These are phyloP conservation scores for Theretra japonica DNA, from an alignment of 2,888 invertebrate species.

Conservation along the genomic window DNA sequence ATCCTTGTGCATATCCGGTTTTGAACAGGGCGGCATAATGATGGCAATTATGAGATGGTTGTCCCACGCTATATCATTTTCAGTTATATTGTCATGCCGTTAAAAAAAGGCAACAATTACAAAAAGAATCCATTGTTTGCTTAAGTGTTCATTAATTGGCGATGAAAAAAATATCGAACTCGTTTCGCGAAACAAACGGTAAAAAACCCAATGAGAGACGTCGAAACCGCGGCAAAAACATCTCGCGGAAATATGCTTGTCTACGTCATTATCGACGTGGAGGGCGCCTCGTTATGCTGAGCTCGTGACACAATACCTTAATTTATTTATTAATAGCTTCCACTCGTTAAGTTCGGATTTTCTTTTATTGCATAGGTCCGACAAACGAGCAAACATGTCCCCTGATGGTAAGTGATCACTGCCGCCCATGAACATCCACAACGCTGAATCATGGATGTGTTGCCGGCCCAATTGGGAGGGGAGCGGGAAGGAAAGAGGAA, in stretches of 20 bases:
- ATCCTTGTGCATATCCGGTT: too few species aligned
- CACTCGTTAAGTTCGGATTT: background rate
- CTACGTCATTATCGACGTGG: background rate
- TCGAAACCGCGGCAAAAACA: background rate
- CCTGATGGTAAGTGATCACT: too few species aligned
- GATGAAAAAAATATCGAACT: background rate
- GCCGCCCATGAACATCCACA: too few species aligned
- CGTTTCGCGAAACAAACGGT: background rate
- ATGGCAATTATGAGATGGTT: too few species aligned
- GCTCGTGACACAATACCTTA: background rate
- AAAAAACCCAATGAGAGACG: background rate
- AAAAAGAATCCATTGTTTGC: background rate
- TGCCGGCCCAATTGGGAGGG: too few species aligned
- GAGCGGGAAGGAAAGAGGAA: too few species aligned
- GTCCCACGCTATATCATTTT: too few species aligned
- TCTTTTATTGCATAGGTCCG: too few species aligned
- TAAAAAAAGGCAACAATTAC: background rate
- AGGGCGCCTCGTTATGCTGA: background rate
- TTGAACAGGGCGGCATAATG: too few species aligned
- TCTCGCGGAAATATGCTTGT: constrained; percentile 3
- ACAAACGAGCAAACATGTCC: too few species aligned
- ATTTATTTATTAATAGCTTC: background rate
- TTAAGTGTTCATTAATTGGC: background rate
- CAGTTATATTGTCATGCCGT: background rate
- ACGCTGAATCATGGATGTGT: too few species aligned